Evolutionary conservation across 1,140 invertebrate species (phyloP).

Genomic region (Drosophila kurseongensis): DNA sequence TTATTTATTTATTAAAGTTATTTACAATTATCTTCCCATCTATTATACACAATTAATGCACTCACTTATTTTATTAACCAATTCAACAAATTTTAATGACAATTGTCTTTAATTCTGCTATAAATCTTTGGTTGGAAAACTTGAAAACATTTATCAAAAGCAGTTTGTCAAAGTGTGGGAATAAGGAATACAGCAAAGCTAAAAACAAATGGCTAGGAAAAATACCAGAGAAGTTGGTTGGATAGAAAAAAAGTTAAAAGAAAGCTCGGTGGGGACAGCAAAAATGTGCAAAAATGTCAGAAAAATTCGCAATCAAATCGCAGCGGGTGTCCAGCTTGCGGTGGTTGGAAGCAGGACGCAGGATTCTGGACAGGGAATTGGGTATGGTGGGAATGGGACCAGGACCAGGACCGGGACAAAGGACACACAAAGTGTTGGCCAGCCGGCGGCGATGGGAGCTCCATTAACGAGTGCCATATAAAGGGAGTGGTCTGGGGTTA

Average conservation of each 20-base stretch:
- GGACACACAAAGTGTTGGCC: slow-evolving; percentile 66
- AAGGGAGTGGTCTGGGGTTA: slow-evolving; percentile 7
- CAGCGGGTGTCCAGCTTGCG: slow-evolving; percentile 62
- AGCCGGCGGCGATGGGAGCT: slow-evolving; percentile 76
- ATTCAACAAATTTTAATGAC: slow-evolving; percentile 61
- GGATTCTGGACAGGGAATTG: slow-evolving; percentile 2
- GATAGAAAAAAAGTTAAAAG: slow-evolving; percentile 6
- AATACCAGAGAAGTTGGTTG: neutral
- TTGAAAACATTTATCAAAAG: slow-evolving; percentile 72
- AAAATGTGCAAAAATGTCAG: slow-evolving; percentile 78
- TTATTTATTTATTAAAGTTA: too few species aligned
- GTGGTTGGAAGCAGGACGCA: slow-evolving; percentile 26
- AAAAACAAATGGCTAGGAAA: slow-evolving; percentile 54
- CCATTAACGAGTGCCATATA: slow-evolving; percentile 61
- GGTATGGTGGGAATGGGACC: neutral
- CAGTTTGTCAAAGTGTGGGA: slow-evolving; percentile 70
- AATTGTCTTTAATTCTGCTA: slow-evolving; percentile 41
- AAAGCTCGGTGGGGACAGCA: slow-evolving; percentile 20
- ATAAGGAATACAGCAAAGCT: slow-evolving; percentile 39
- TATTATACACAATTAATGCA: too few species aligned
- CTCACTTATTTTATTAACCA: neutral
- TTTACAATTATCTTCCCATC: too few species aligned
- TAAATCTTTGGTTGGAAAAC: slow-evolving; percentile 41
- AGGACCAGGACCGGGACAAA: slow-evolving; percentile 8
- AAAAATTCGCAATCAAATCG: slow-evolving; percentile 78